Evolutionary conservation across 2,113 vertebrate genomes (phyloP).

Genomic region (Lycaon pictus): DNA sequence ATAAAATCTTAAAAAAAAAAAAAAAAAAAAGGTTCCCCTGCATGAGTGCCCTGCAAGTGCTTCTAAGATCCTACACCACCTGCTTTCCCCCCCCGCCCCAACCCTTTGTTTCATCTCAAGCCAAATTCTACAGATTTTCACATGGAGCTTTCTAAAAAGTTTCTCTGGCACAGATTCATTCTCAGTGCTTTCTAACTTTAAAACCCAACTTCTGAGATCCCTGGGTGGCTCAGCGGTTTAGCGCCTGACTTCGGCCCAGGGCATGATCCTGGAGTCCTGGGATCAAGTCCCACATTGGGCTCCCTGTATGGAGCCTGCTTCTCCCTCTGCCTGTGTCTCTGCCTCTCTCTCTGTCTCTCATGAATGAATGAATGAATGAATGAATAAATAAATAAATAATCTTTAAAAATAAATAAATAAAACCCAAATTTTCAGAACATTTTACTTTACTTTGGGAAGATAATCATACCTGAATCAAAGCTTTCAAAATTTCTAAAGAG

Average conservation of each 20-base stretch:
- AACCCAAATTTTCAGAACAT: neutral
- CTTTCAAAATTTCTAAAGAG: slow-evolving; percentile 9
- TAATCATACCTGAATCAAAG: slow-evolving; percentile 23
- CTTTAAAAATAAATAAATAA: neutral
- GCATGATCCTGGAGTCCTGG: no score
- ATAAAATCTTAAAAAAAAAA: no score
- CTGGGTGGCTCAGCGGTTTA: no score
- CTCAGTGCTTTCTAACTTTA: slow-evolving; percentile 26
- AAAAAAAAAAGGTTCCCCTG: neutral
- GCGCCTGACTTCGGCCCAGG: no score
- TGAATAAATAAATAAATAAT: no score
- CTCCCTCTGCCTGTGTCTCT: no score
- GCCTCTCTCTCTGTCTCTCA: no score
- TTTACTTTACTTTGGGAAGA: neutral
- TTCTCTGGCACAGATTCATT: neutral
- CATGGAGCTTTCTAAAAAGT: neutral
- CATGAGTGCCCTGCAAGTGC: neutral
- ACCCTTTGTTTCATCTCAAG: neutral
- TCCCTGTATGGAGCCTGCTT: no score
- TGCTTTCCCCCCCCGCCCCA: accelerated
- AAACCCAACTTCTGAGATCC: neutral
- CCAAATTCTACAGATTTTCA: neutral
- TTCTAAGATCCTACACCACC: neutral
- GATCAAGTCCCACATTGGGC: no score
- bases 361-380: no score